A percentile compares a stretch with the other conserved stretches of the same genome.
phyloP scores from a whole-genome alignment of 2,797 vertebrate species.

The Eupleurogrammus muticus region DNA sequence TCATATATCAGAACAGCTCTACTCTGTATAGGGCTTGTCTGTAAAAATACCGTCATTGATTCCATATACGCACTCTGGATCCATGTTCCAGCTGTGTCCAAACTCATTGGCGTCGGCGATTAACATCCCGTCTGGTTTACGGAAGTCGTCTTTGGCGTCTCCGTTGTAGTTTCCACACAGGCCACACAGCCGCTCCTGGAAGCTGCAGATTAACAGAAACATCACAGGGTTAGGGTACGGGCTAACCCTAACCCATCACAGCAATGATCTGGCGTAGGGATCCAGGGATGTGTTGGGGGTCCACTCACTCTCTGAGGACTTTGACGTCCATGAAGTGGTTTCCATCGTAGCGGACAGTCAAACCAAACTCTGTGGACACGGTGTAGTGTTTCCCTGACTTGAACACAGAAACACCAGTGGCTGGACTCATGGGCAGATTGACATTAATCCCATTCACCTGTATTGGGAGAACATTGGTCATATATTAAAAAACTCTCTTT shows the following conservation, averaged over 20 bases:
- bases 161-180: constrained; percentile 83
- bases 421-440: constrained; percentile 76
- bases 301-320: constrained; percentile 83
- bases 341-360: constrained; percentile 84
- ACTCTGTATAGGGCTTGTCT: neutral
- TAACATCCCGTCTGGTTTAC: constrained; percentile 77
- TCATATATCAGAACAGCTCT: no score
- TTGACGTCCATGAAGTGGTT: constrained; percentile 85
- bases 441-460: constrained; percentile 81
- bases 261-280: no score
- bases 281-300: no score
- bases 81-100: constrained; percentile 84
- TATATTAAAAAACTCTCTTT: neutral
- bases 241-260: no score
- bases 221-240: no score
- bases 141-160: constrained; percentile 78
- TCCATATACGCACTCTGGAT: constrained; percentile 58
- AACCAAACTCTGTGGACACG: constrained; percentile 80
- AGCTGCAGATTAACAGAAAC: constrained; percentile 66
- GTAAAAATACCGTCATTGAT: neutral
- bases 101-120: constrained; percentile 74
- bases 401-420: constrained; percentile 77
- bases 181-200: constrained; percentile 77
- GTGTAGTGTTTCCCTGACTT: constrained; percentile 80
- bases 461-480: neutral